phyloP scores from a whole-genome alignment of 2,113 vertebrate genomes.

The Syrmaticus mikado region DNA sequence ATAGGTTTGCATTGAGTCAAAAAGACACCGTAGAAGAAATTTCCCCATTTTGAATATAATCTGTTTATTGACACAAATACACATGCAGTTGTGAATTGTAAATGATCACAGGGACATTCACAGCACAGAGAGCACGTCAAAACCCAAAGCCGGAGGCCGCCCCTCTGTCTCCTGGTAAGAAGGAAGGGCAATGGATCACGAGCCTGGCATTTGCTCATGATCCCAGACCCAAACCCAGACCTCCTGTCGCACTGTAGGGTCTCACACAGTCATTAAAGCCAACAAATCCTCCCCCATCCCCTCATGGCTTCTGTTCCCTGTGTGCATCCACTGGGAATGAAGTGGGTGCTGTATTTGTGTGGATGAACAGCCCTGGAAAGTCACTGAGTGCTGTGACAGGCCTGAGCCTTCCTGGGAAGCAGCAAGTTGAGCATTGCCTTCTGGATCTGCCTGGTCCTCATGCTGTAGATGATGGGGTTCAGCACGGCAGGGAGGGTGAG shows the following conservation, averaged over 20 bases:
- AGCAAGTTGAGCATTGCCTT: not conserved
- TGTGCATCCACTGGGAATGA: fast-evolving
- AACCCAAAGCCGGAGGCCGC: not conserved
- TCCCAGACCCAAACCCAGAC: not conserved
- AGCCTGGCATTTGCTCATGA: not conserved
- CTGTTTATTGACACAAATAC: not conserved
- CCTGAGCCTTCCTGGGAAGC: fast-evolving
- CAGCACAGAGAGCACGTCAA: not conserved
- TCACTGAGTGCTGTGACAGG: fast-evolving
- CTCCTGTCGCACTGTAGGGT: fast-evolving
- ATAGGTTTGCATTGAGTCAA: not conserved
- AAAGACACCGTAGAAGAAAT: not conserved
- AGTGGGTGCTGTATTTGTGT: fast-evolving
- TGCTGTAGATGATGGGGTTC: constrained; percentile 61
- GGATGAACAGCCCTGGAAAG: fast-evolving
- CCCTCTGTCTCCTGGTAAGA: not conserved
- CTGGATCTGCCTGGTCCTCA: not conserved
- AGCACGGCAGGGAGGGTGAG: constrained; percentile 34
- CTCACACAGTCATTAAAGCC: not conserved
- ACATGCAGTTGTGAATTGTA: not conserved
- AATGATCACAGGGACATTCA: not conserved
- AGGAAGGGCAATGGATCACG: not conserved
- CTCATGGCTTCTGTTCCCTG: fast-evolving
- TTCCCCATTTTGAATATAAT: not conserved
- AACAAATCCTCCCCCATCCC: fast-evolving